Evolutionary conservation across 2,113 vertebrate species (phyloP), one percentile per base, ranked within the genome.

Genomic region (Microtus pennsylvanicus): DNA sequence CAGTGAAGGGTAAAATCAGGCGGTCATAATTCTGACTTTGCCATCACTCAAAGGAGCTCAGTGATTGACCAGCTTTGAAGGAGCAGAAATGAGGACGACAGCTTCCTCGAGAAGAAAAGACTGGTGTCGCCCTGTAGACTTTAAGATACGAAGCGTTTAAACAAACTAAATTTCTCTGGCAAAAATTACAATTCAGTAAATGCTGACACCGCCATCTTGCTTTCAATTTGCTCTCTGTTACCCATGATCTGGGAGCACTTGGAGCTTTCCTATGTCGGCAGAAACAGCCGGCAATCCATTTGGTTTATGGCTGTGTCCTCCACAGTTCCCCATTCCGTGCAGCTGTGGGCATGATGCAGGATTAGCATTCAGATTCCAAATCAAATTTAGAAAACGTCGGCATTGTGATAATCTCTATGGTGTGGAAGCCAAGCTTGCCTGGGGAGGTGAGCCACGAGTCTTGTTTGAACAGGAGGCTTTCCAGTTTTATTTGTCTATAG

Each of bases 1-100:
- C 97, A 96, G 93, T 93, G 90, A 96, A 97, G 97, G 96, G n/a
- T 94, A 96, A 98, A 98, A 98, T 96, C 96, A 96, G 87, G 87
- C 96, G 97, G 95, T 96, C 95, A 97, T 94, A 95, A 98, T 98
- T 98, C 97, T 98, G 89, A 93, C 94, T 97, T 98, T 92, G 28
- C 90, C 63, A 85, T 98, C 13, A 1, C 55, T 98, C 97, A 98
- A 87, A 95, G 61, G 16, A 87, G 75, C 75, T 97, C 61, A 70
- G 90, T 90, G 96, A 98, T 0, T 97, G 97, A 97, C 93, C 95
- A 93, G 82, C 52, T 69, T 96, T 81, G 90, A 22, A 72, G 87
- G 97, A 85, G 50, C 45, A 72, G 33, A 69, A 92, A 87, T 95
- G 65, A 96, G 70, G 82, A 91, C 96, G 83, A 97, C 50, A 61